Conservation (phyloP, 2,797 vertebrate genomes). For the Chaetodon trifasciatus region DNA sequence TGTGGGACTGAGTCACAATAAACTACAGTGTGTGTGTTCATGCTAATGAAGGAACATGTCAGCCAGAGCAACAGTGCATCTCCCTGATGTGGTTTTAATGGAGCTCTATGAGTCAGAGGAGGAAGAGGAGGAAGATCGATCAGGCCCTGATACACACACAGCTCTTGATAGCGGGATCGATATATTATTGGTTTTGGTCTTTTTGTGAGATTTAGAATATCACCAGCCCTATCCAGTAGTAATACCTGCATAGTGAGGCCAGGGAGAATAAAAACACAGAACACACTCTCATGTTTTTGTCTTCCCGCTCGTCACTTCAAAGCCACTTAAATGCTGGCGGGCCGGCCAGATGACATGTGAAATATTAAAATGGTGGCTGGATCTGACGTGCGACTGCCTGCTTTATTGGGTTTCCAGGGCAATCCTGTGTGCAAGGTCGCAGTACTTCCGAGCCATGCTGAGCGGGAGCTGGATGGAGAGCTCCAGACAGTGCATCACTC, state of each 20-base stretch:
- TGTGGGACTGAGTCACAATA: neutral
- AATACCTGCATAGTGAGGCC: neutral
- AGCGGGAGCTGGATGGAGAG: constrained; percentile 97
- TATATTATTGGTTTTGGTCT: neutral
- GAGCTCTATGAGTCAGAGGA: neutral
- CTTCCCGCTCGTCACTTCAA: constrained; percentile 28
- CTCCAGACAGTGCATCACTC: constrained; percentile 91
- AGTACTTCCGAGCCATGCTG: constrained; percentile 96
- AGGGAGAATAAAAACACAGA: constrained; percentile 8
- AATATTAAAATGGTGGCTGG: constrained; percentile 54
- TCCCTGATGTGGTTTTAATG: neutral
- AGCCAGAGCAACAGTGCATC: neutral
- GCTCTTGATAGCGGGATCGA: neutral
- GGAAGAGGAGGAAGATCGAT: too few species aligned
- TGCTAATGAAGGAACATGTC: neutral
- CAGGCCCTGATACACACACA: neutral
- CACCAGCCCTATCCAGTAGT: neutral
- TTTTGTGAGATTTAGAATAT: neutral
- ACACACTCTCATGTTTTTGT: constrained; percentile 12
- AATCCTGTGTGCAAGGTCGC: constrained; percentile 94
- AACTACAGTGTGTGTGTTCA: constrained; percentile 5
- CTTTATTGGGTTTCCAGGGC: constrained; percentile 86
- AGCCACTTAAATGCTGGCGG: constrained; percentile 20
- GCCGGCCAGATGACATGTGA: constrained; percentile 44
- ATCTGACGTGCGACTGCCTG: constrained; percentile 50